Evolutionary conservation across 2,797 vertebrate genomes (phyloP), one percentile per base, ranked within the genome.

Genomic region (Antrozous pallidus): DNA sequence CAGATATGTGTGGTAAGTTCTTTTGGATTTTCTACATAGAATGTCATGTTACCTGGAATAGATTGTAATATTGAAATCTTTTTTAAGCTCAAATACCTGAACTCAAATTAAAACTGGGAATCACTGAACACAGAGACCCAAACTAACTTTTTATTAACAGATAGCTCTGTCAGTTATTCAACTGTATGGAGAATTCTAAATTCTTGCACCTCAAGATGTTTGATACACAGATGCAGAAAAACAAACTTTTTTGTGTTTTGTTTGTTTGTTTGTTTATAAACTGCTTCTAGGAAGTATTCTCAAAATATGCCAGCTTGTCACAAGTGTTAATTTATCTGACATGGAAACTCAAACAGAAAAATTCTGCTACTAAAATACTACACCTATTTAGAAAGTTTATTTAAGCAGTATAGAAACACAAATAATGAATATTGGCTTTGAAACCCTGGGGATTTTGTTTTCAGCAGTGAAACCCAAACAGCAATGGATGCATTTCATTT

Each of bases 41-140:
- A 18, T 40, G 73, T 40, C 8, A 82, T 74, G 26, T 63, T 33
- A 82, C 40, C 98, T 0, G 98, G 98, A 47, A 99, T 99, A 86
- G 99, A 99, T 97, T 99, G 99, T 82, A 99, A 99, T 97, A 99
- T 99, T 81, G 99, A 99, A 78, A 99, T 99, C 95, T 98, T 99
- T 99, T 63, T 99, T 98, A n/a, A 98, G 99, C 5, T 99, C 99
- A 82, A 99, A 99, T 97, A 99, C 99, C 96, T 99, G 99, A 97
- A 99, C 99, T 16, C 99, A 99, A 96, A 99, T 98, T 11, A 98
- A 99, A 97, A 98, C 98, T 98, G 99, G 95, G 99, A 99, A 97
- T 99, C 98, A 9, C 96, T 99, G 45, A 99, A 99, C 97, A 99
- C 98, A 84, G 98, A 99, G 97, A 99, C 99, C 38, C 99, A 99